Evolutionary conservation across 2,888 invertebrate genomes (phyloP).

Genomic region (Trichogramma evanescens): DNA sequence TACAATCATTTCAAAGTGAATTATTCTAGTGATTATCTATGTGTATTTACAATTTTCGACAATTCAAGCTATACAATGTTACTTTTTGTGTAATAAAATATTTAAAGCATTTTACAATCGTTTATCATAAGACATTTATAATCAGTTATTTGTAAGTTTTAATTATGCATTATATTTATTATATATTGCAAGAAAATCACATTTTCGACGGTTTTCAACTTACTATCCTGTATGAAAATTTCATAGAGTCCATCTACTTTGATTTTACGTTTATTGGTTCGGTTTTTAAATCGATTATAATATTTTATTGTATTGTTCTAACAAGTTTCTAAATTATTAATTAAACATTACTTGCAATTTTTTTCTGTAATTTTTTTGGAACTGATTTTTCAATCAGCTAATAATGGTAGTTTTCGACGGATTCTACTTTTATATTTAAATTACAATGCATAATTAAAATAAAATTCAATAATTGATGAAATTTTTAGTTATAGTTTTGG

Average conservation of each 20-base stretch:
- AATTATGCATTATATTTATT: neutral
- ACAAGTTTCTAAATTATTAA: too few species aligned
- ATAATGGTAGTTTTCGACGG: too few species aligned
- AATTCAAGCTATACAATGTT: neutral
- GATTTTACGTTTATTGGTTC: too few species aligned
- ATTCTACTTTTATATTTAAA: too few species aligned
- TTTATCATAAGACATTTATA: neutral
- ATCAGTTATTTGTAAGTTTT: too few species aligned
- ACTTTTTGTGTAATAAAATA: neutral
- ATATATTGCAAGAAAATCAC: constrained; percentile 6
- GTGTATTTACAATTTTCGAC: constrained; percentile 9
- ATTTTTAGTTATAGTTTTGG: constrained; percentile 4
- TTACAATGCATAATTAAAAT: neutral
- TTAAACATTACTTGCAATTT: too few species aligned
- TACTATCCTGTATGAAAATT: too few species aligned
- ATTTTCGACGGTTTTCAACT: neutral
- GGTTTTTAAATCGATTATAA: too few species aligned
- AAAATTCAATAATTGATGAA: neutral
- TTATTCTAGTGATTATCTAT: constrained; percentile 2
- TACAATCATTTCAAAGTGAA: neutral
- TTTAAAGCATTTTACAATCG: neutral
- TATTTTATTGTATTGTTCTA: too few species aligned
- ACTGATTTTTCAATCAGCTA: too few species aligned
- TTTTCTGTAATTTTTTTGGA: too few species aligned
- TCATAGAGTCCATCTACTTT: too few species aligned